A percentile compares a stretch with the other conserved stretches of the same genome.
Evolutionary conservation across 2,888 invertebrate species (phyloP).

Genomic region (Eulithis prunata): DNA sequence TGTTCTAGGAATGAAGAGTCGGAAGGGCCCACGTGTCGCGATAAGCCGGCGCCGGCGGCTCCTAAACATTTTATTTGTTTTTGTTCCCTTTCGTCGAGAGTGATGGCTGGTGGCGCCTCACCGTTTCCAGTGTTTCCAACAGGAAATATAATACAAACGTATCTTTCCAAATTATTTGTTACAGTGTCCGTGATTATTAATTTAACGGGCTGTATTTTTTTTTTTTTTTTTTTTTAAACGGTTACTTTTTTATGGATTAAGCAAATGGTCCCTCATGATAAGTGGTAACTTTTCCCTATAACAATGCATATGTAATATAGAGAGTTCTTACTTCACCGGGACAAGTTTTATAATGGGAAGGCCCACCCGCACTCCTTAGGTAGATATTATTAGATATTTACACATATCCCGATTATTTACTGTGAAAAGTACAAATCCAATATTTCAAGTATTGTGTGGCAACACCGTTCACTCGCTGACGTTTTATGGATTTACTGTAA

Average conservation of each 20-base stretch:
- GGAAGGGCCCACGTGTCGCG: constrained; percentile 67
- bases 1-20: constrained; percentile 66
- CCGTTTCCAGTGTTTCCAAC: constrained; percentile 24
- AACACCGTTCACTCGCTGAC: constrained; percentile 45
- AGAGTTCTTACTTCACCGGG: too few species aligned
- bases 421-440: background rate
- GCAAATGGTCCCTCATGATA: too few species aligned
- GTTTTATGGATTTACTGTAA: constrained; percentile 58
- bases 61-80: constrained; percentile 51
- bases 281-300: too few species aligned
- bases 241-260: too few species aligned
- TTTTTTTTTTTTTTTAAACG: background rate
- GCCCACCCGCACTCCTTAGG: too few species aligned
- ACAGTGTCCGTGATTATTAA: background rate
- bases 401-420: background rate
- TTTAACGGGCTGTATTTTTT: background rate
- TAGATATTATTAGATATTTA: too few species aligned
- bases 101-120: constrained; percentile 62
- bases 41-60: constrained; percentile 74
- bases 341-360: too few species aligned
- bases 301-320: too few species aligned
- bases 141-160: background rate
- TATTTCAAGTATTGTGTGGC: constrained; percentile 39
- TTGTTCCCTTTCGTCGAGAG: constrained; percentile 47
- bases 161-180: background rate